phyloP scores from a whole-genome alignment of 2,797 vertebrate species.

The Anniella stebbinsi region DNA sequence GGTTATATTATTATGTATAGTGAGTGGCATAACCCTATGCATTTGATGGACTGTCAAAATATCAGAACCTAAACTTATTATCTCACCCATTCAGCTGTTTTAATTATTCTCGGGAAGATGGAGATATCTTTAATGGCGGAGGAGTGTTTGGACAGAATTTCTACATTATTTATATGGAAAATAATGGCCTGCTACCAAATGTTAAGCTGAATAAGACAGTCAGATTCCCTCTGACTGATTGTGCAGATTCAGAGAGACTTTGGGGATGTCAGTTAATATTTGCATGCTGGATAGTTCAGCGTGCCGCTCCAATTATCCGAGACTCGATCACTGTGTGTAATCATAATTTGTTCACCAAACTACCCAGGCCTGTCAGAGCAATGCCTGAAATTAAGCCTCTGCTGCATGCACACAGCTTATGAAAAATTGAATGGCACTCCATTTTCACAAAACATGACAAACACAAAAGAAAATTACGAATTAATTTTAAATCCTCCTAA shows the following conservation, averaged over 20 bases:
- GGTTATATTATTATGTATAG: rapidly evolving
- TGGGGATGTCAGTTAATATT: constrained; percentile 65
- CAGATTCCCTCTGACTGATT: constrained; percentile 59
- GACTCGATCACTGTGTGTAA: constrained; percentile 78
- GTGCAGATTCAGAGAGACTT: constrained; percentile 62
- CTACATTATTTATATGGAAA: constrained; percentile 53
- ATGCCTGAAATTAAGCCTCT: constrained; percentile 81
- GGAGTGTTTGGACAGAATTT: constrained; percentile 36
- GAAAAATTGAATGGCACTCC: constrained; percentile 85
- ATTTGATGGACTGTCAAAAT: constrained; percentile 1
- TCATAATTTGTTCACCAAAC: constrained; percentile 79
- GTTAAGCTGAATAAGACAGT: constrained; percentile 40
- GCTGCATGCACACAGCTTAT: constrained; percentile 75
- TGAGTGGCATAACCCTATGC: neutral
- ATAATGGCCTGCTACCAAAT: constrained; percentile 36
- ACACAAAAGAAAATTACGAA: constrained; percentile 85
- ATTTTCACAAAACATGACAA: constrained; percentile 83
- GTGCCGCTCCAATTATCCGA: constrained; percentile 74
- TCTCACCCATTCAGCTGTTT: constrained; percentile 9
- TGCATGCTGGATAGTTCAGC: constrained; percentile 63
- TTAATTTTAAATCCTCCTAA: constrained; percentile 84
- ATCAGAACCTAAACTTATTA: constrained; percentile 5
- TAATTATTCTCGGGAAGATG: constrained; percentile 39
- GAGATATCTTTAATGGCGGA: constrained; percentile 29
- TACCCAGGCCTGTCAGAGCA: constrained; percentile 77